phyloP scores from a whole-genome alignment of 2,888 invertebrate genomes.

The Clunio marinus region DNA sequence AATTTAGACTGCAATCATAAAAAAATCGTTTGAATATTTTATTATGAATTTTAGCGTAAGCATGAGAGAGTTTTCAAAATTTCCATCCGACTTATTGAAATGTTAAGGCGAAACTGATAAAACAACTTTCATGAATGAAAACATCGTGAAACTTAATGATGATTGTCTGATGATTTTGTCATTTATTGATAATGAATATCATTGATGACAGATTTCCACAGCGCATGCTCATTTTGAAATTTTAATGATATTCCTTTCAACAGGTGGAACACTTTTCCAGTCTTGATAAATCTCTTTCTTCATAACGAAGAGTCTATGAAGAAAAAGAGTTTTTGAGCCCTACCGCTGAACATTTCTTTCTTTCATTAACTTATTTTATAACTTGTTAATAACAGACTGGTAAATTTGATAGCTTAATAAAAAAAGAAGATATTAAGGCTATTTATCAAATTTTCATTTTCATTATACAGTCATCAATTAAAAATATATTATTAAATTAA shows the following conservation, averaged over 20 bases:
- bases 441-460: too few relatives aligned
- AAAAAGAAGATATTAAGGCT: too few relatives aligned
- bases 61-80: slow-evolving; percentile 14
- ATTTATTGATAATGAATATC: neutral
- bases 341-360: too few relatives aligned
- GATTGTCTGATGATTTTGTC: neutral
- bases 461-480: too few relatives aligned
- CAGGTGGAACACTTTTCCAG: neutral
- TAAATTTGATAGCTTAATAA: too few relatives aligned
- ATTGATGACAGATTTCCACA: neutral
- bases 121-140: slow-evolving; percentile 30
- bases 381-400: too few relatives aligned
- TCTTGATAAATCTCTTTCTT: neutral
- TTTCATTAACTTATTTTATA: too few relatives aligned
- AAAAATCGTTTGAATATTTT: too few relatives aligned
- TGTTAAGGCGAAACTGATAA: slow-evolving; percentile 31
- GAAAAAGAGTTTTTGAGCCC: too few relatives aligned
- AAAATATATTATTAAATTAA: too few relatives aligned
- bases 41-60: neutral
- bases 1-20: neutral
- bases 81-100: slow-evolving; percentile 20
- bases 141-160: slow-evolving; percentile 12
- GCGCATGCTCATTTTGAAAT: neutral
- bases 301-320: too few relatives aligned
- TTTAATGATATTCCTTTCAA: neutral